phyloP scores from a whole-genome alignment of 2,888 invertebrate species.

The Ommatoiulus sabulosus region DNA sequence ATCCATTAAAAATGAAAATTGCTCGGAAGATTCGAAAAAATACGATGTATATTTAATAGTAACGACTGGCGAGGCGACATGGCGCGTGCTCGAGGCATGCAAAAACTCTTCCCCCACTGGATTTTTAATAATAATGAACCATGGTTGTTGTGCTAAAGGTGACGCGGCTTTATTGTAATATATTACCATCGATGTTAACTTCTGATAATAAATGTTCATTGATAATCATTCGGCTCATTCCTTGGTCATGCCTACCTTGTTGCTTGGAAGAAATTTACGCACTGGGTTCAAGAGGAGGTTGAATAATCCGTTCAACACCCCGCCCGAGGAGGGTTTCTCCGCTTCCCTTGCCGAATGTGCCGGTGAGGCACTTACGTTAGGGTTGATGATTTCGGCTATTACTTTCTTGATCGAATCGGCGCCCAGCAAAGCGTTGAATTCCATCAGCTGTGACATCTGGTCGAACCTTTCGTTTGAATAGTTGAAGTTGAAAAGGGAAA shows the following conservation, averaged over 20 bases:
- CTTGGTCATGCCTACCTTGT: not conserved
- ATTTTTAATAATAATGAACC: slow-evolving; percentile 33
- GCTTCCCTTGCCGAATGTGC: not conserved
- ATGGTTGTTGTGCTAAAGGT: slow-evolving; percentile 37
- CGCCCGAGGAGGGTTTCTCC: not conserved
- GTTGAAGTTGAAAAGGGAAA: slow-evolving; percentile 69
- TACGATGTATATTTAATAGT: slow-evolving; percentile 19
- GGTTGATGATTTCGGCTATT: slow-evolving; percentile 64
- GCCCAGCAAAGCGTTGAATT: slow-evolving; percentile 68
- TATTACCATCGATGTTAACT: slow-evolving; percentile 35
- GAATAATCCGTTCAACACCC: not conserved
- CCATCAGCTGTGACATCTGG: slow-evolving; percentile 67
- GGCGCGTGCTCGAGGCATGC: not conserved
- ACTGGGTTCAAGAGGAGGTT: not conserved
- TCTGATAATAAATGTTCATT: slow-evolving; percentile 42
- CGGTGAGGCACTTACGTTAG: slow-evolving; percentile 59
- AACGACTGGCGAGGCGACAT: not conserved
- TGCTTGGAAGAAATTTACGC: not conserved
- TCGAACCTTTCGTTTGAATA: slow-evolving; percentile 67
- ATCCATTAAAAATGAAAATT: not conserved
- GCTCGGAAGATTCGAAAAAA: not conserved
- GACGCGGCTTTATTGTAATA: slow-evolving; percentile 24
- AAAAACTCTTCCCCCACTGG: not conserved
- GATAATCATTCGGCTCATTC: not conserved
- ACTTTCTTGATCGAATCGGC: slow-evolving; percentile 66